Percentiles rank a stretch among this genome's conserved stretches.
Conservation (phyloP, 2,113 vertebrate species). For the Onychostruthus taczanowskii region DNA sequence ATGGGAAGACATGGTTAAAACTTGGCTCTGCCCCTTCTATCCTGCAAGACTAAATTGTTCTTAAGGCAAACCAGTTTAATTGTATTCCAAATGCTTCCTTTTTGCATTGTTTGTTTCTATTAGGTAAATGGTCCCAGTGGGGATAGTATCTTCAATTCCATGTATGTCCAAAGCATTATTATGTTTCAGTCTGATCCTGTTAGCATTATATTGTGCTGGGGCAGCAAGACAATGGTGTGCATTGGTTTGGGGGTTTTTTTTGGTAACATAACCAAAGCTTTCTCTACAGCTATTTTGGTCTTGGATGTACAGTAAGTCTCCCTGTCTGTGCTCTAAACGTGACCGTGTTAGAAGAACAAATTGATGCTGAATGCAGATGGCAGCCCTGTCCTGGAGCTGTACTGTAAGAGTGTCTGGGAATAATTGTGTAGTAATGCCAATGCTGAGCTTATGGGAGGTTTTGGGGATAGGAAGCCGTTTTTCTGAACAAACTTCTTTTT, state of each 20-base stretch:
- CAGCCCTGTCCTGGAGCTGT: not conserved
- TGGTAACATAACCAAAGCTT: not conserved
- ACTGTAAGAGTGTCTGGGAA: not conserved
- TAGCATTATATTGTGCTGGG: not conserved
- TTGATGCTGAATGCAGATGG: not conserved
- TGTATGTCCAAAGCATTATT: not conserved
- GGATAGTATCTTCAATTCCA: conserved; percentile 38
- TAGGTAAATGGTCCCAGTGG: conserved; percentile 5
- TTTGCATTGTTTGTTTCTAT: conserved; percentile 41
- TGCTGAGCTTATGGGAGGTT: not conserved
- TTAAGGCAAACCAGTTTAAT: not conserved
- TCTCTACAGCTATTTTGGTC: conserved; percentile 1
- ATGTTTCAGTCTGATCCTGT: not conserved
- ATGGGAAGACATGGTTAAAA: conserved; percentile 17
- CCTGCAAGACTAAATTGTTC: conserved; percentile 12
- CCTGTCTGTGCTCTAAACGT: not conserved
- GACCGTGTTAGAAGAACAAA: not conserved
- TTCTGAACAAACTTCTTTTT: not conserved
- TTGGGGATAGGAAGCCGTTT: not conserved
- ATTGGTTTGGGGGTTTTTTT: not conserved
- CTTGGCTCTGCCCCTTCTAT: not conserved
- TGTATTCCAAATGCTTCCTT: conserved; percentile 47
- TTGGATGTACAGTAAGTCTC: not conserved
- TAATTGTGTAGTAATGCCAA: not conserved
- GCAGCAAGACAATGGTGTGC: not conserved